Base-by-base conservation (phyloP, 2,888 invertebrate species). In the Eupeodes latifasciatus region DNA sequence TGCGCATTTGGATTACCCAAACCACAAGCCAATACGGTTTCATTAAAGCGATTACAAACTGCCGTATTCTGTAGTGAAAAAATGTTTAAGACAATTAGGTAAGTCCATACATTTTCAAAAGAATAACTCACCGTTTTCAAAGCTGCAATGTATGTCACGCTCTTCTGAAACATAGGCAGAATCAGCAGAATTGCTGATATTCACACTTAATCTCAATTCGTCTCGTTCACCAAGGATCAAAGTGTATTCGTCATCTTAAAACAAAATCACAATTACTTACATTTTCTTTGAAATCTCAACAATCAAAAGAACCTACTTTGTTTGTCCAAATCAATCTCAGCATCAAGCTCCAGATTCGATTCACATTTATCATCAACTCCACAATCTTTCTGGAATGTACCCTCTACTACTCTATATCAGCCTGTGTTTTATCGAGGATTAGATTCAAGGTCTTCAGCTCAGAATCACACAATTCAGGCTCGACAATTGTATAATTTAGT, bases 311-410 rank as follows among this genome's bases (percentile, higher is more conserved):
- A 93, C 92, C 92, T 91, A 94, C 94, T 91, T 66, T 92, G 91
- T 80, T 92, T 91, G 5, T 92, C 91, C 34, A 93, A 90, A 77
- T 93, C 93, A 4, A 93, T 90, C 27, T 92, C 92, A 0, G 97
- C 96, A 27, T 94, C 93, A 3, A 98, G 94, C 53, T 95, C 94
- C 66, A 99, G 93, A 91, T 97, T 96, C 91, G 98, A 98, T 92
- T 97, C 96, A 92, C 99, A 99, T 27, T 97, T 94, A 90, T 97
- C 97, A 92, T 98, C 97, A 0, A 95, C 94, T 0, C 98, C 98
- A 91, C 99, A 99, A 92, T 98, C 98, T 93, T 98, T 98, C 90
- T 98, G 96, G 94, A 98, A 98, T 62, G 96, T 96, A 0, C 97
- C 98, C 90, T 96, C 95, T 91, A 98, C 49, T 96, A 98, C 49